These are phyloP conservation scores for Neogobius melanostomus DNA, from an alignment of 2,113 vertebrate genomes.

Conservation along the genomic window DNA sequence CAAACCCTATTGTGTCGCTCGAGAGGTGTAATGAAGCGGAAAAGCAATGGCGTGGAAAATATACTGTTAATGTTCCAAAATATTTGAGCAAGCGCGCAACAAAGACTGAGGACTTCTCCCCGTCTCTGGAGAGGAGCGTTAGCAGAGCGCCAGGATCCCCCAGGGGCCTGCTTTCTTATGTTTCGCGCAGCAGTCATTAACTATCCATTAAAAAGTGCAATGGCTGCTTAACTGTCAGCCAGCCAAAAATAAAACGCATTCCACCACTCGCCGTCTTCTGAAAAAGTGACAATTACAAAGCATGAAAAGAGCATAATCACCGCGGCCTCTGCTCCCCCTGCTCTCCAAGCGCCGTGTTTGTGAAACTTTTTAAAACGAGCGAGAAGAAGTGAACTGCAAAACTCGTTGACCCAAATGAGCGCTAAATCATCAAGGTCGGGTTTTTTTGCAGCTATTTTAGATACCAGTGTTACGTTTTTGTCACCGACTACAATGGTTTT, in stretches of 20 bases:
- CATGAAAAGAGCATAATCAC: slow-evolving; percentile 45
- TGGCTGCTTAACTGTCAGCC: slow-evolving; percentile 57
- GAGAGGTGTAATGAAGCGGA: slow-evolving; percentile 55
- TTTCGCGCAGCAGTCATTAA: slow-evolving; percentile 51
- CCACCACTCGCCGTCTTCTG: slow-evolving; percentile 22
- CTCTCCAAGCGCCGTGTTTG: slow-evolving; percentile 7
- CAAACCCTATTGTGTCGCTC: slow-evolving; percentile 20
- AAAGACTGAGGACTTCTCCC: slow-evolving; percentile 48
- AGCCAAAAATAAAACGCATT: slow-evolving; percentile 54
- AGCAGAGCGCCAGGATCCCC: slow-evolving; percentile 47
- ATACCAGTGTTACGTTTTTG: slow-evolving; percentile 23
- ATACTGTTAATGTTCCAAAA: slow-evolving; percentile 59
- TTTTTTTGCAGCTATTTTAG: slow-evolving; percentile 41
- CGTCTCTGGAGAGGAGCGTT: slow-evolving; percentile 40
- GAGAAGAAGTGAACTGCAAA: slow-evolving; percentile 36
- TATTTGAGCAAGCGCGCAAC: slow-evolving; percentile 44
- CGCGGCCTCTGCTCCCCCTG: slow-evolving; percentile 9
- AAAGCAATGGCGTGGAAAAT: slow-evolving; percentile 51
- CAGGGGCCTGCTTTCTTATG: slow-evolving; percentile 45
- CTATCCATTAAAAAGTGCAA: slow-evolving; percentile 58
- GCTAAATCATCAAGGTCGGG: slow-evolving; percentile 29
- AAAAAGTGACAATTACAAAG: slow-evolving; percentile 42
- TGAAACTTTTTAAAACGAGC: slow-evolving; percentile 31
- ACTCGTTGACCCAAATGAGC: slow-evolving; percentile 51
- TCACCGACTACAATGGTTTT: background rate